Percentiles rank a stretch among this genome's conserved stretches.
Conservation (phyloP, 1,140 invertebrate species). For the Drosophila sp. region DNA sequence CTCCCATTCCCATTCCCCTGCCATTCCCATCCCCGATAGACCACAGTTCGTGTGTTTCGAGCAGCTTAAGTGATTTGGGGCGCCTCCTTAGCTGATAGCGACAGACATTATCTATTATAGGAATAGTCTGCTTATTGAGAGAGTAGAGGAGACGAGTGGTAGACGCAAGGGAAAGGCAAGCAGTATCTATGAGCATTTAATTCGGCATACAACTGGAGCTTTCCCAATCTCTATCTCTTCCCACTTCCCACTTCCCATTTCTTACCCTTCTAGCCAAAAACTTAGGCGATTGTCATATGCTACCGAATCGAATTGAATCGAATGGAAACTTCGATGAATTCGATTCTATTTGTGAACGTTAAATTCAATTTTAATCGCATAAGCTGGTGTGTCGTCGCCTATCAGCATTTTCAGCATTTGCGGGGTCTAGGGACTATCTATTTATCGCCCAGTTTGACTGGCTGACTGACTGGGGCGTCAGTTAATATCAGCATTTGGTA, state of each 20-base stretch:
- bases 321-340: constrained; percentile 29
- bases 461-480: constrained; percentile 23
- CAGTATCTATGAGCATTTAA: constrained; percentile 70
- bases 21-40: neutral
- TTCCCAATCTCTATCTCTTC: neutral
- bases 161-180: constrained; percentile 19
- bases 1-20: no score
- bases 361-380: constrained; percentile 83
- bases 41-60: constrained; percentile 35
- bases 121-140: neutral
- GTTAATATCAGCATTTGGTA: constrained; percentile 63
- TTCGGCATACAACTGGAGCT: constrained; percentile 38
- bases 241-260: neutral
- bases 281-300: constrained; percentile 22
- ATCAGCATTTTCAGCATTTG: constrained; percentile 48
- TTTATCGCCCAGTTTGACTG: constrained; percentile 52
- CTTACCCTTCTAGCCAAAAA: neutral
- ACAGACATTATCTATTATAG: constrained; percentile 67
- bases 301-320: constrained; percentile 14
- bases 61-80: constrained; percentile 82
- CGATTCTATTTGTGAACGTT: constrained; percentile 68
- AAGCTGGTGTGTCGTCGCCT: constrained; percentile 73
- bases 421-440: constrained; percentile 51
- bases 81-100: constrained; percentile 81
- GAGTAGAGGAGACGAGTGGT: neutral